Evolutionary conservation across 1,140 invertebrate species (phyloP).

Genomic region (Paraescarpia echinospica): DNA sequence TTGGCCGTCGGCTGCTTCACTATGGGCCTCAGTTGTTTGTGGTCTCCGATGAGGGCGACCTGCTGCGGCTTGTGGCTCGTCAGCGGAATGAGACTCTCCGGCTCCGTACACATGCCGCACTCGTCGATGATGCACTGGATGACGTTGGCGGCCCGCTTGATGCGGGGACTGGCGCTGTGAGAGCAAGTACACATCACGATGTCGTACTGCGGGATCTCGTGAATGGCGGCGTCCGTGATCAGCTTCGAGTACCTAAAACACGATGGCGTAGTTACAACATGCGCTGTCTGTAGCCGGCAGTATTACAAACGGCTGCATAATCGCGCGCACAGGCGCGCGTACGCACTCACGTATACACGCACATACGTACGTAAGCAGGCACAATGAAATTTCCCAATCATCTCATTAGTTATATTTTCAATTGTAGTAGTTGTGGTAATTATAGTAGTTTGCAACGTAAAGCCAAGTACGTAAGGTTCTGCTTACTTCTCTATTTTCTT

Average conservation of each 20-base stretch:
- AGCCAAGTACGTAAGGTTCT: not conserved
- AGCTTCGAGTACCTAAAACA: conserved; percentile 16
- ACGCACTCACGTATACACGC: not conserved
- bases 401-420: not conserved
- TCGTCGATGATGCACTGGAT: conserved; percentile 55
- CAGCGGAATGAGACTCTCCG: conserved; percentile 46
- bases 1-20: conserved; percentile 39
- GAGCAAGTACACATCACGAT: conserved; percentile 47
- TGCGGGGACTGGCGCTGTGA: conserved; percentile 34
- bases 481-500: conserved; percentile 41
- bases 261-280: not conserved
- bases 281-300: not conserved
- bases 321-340: not conserved
- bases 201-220: conserved; percentile 44
- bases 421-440: not conserved
- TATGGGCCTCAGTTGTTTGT: conserved; percentile 45
- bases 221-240: conserved; percentile 36
- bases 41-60: conserved; percentile 50
- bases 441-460: not conserved
- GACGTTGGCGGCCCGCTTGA: not conserved
- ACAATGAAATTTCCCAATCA: not conserved
- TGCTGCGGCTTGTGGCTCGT: conserved; percentile 39
- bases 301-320: not conserved
- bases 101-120: conserved; percentile 51
- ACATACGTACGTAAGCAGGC: not conserved